Base-by-base conservation (phyloP, 92 coral and sea anemone species). In the Zoanthus gigantus region DNA sequence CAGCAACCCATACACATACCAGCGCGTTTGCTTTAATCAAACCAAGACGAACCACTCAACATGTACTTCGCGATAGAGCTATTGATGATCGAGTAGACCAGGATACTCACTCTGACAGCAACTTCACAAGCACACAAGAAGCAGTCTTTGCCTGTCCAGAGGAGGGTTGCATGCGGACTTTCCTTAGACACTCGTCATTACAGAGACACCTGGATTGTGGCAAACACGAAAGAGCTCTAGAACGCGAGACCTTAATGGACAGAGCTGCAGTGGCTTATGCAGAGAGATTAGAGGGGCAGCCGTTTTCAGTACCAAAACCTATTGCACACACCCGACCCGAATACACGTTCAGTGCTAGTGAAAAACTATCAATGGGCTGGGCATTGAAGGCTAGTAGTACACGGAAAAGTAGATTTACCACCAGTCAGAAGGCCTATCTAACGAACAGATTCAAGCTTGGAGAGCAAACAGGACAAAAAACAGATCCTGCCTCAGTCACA, bases 131-230 rank as follows among this genome's bases (percentile, higher is more conserved):
- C 66, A 58, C 66, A 58, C 66, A 73, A 73, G 79, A 48, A 63
- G 79, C 71, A 76, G 65, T 90, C 86, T 82, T 86, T 84, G 80
- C 83, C 57, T 90, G 93, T 82, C 93, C 93, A 30, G 93, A 87
- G 84, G 93, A 90, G 78, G 93, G 90, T 66, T 90, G 93, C 81
- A 85, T 86, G 75, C 72, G 86, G 78, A 81, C 88, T 60, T 90
- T 63, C 73, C 67, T 76, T 37, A 83, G 93, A 77, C 65, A 87
- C 72, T 87, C 93, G 77, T 76, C 89, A 77, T 60, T 91, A 87
- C 87, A 81, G 90, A 72, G 91, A 84, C 93, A 91, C 82, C 82
- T 82, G 82, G 93, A 91, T 67, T 87, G 86, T 82, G 93, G 79
- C 30, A 82, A 83, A 87, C 86, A 87, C 90, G 73, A 88, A 66